Conservation (phyloP, 2,113 vertebrate species). For the Panurus biarmicus region DNA sequence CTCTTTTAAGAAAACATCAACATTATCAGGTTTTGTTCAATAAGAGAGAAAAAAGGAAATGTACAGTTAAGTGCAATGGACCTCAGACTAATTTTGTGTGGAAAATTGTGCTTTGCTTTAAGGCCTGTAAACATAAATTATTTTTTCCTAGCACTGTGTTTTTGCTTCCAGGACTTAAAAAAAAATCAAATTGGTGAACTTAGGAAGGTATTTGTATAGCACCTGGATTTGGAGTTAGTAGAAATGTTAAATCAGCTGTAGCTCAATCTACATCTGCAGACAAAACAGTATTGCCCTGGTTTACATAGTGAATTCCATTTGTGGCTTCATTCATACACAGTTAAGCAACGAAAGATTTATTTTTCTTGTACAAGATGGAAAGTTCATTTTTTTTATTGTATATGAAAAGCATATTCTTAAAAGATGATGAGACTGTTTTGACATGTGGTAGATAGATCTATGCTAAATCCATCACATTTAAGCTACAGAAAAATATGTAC, state of each 20-base stretch:
- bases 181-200: neutral
- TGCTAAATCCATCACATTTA: neutral
- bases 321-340: neutral
- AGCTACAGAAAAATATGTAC: neutral
- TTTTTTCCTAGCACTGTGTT: neutral
- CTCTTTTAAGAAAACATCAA: neutral
- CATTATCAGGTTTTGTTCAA: neutral
- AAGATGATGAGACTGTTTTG: neutral
- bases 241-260: neutral
- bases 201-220: neutral
- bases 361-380: neutral
- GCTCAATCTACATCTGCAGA: neutral
- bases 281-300: neutral
- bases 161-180: neutral
- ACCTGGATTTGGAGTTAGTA: neutral
- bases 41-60: neutral
- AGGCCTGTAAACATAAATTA: neutral
- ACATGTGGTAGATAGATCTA: neutral
- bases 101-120: neutral
- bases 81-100: neutral
- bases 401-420: neutral
- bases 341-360: neutral
- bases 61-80: neutral
- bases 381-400: constrained; percentile 1
- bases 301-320: constrained; percentile 11